Evolutionary conservation across 2,888 invertebrate species (phyloP), one percentile per base, ranked within the genome.

Genomic region (Drosophila atroscutellata): DNA sequence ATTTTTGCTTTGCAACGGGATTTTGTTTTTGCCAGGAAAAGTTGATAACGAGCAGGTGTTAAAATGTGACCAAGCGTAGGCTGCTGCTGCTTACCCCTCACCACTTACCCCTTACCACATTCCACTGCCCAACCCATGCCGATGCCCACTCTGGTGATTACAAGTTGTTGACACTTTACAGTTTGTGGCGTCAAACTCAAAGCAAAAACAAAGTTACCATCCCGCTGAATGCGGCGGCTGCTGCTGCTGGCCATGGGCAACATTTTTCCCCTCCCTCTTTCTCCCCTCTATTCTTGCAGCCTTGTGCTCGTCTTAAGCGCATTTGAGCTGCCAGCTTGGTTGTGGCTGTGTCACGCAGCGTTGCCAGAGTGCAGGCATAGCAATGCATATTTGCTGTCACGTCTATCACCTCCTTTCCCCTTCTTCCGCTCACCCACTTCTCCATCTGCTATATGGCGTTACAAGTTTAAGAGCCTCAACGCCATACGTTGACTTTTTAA

Each of bases 11-110:
- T 66, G 70, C 60, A 56, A 59, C 24, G 24, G 26, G 45, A 26
- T 45, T 45, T 45, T 45, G 45, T 45, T 45, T 45, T 56, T 66
- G 61, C 69, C 72, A 76, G 90, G 80, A 89, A 86, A 86, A 86
- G 90, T 86, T 86, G 86, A 88, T 86, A 86, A 86, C 90, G 90
- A 89, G 90, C 86, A 86, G 86, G 86, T 86, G 86, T 88, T 86
- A 86, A 86, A 86, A 89, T 89, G 90, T 88, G 80, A 89, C 90
- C 88, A 76, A 85, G 78, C 72, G 88, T 73, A 82, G 87, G 71
- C 82, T 71, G 70, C 81, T 73, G 64, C 64, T 47, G 69, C 52
- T 56, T 51, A 49, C 64, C 55, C 52, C 62, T 62, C 61, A 60
- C 73, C 71, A 68, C n/a, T 13, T 15, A 18, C n/a, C 20, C 9